Base-by-base conservation (phyloP, 2,797 vertebrate genomes). In the Nannoperca australis region DNA sequence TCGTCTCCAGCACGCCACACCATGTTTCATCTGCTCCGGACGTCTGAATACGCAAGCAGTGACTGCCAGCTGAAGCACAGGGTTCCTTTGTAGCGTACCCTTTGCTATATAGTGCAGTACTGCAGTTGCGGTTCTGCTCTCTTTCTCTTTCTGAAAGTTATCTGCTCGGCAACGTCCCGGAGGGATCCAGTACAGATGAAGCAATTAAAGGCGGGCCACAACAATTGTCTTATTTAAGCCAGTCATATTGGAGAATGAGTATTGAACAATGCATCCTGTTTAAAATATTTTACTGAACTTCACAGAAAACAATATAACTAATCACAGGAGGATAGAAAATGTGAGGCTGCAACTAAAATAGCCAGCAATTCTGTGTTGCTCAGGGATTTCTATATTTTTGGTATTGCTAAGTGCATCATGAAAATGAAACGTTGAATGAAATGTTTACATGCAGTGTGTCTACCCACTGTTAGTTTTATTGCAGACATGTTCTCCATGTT, bases 301-400 rank as follows among this genome's bases (percentile, higher is more conserved):
- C 78, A 71, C 81, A 74, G 86, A 89, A 94, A 92, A 92, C 92
- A 93, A 93, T 88, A 93, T 94, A 95, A 95, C 90, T 93, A 91
- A 91, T 90, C 94, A 94, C 93, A 78, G 68, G 93, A 95, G 93
- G 89, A 83, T 1, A 20, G 70, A 34, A 82, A 89, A 83, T 84
- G 76, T 86, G 85, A 87, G 66, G 69, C 69, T 74, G 85, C 73
- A 76, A 74, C 79, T 79, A 73, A 90, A 92, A 84, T 84, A 83
- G 82, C 66, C 70, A 70, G 63, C 69, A 63, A 63, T 38, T 79
- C 62, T 54, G 44, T 84, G 86, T 77, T 75, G 86, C 77, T 83
- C 40, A 59, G 86, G 84, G 85, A 91, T 90, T 88, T 92, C 73
- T 79, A 62, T 73, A 77, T 89, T 84, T 87, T 81, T 27, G 24